Evolutionary conservation across 2,113 vertebrate genomes (phyloP).

Genomic region (Nesogale talazaci): DNA sequence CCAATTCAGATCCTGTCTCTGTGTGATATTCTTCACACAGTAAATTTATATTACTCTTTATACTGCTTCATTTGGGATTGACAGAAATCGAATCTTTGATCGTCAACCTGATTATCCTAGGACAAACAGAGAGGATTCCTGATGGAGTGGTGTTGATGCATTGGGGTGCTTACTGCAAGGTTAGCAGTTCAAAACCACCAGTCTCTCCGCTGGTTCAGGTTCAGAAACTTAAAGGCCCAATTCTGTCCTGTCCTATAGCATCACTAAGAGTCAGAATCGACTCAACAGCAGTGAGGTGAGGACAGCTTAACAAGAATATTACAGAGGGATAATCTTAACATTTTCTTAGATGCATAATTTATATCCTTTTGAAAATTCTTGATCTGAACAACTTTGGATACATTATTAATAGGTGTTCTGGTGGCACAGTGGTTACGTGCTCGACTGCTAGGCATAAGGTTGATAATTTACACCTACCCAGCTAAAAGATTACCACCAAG

Average conservation of each 20-base stretch:
- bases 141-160: no score
- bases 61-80: not conserved
- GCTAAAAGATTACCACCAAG: not conserved
- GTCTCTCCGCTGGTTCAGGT: no score
- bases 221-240: no score
- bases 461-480: not conserved
- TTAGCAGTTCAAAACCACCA: no score
- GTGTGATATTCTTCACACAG: no score
- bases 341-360: no score
- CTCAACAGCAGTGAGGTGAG: no score
- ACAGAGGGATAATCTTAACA: not conserved
- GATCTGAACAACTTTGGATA: not conserved
- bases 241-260: no score
- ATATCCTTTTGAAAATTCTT: not conserved
- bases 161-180: no score
- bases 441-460: not conserved
- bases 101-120: not conserved
- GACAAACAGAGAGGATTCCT: not conserved
- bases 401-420: no score
- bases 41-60: not conserved
- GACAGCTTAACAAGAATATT: not conserved
- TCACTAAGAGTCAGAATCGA: no score
- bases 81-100: not conserved
- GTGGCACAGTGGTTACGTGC: not conserved
- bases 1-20: no score